phyloP scores from a whole-genome alignment of 2,888 invertebrate species.

The Beris chalybata region DNA sequence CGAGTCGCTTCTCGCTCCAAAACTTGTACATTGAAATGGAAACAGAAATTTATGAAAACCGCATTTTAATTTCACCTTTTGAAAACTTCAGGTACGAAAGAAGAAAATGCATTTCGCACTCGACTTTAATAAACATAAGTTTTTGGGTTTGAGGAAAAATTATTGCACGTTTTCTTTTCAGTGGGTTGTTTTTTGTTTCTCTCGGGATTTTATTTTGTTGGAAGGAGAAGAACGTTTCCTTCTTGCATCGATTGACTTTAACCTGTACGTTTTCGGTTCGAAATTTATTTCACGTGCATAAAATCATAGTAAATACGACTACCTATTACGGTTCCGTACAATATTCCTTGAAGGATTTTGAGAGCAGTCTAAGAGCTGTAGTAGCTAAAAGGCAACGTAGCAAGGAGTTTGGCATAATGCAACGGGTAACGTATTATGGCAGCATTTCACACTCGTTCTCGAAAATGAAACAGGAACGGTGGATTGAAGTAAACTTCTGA shows the following conservation, averaged over 20 bases:
- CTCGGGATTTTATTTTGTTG: too few species aligned
- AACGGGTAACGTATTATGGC: slow-evolving; percentile 3
- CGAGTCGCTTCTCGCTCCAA: neutral
- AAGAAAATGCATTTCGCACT: slow-evolving; percentile 11
- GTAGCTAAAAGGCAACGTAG: neutral
- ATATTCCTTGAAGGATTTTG: too few species aligned
- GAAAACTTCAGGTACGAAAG: slow-evolving; percentile 7
- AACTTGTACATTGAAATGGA: neutral
- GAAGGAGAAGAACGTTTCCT: too few species aligned
- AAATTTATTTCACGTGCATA: slow-evolving; percentile 17
- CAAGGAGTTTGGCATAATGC: slow-evolving; percentile 22
- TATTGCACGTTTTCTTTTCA: neutral
- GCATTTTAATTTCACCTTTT: slow-evolving; percentile 23
- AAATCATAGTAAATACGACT: neutral
- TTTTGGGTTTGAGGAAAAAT: neutral
- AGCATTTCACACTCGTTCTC: slow-evolving; percentile 18
- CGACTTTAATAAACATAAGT: slow-evolving; percentile 22
- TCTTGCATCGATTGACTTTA: too few species aligned
- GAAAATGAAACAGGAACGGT: neutral
- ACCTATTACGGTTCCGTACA: neutral
- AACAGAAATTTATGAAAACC: slow-evolving; percentile 10
- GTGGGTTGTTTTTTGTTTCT: too few species aligned
- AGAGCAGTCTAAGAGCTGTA: too few species aligned
- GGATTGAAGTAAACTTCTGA: slow-evolving; percentile 1
- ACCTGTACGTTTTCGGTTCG: neutral